Base-by-base conservation (phyloP, 1,140 invertebrate species). In the Parasteatoda tepidariorum region DNA sequence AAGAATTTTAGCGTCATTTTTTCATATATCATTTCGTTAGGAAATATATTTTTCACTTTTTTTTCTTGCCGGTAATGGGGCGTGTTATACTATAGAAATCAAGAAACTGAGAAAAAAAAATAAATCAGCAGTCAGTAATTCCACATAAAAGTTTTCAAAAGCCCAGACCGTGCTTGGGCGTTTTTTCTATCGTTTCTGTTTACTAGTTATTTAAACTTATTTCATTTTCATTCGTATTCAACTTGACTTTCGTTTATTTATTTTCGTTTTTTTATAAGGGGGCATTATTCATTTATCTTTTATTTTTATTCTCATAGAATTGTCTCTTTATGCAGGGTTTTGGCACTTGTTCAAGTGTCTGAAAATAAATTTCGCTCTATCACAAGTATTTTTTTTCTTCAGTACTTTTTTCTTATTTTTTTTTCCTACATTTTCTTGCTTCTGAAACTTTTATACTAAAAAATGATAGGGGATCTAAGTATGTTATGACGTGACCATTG, bases 11-110 rank as follows among this genome's bases (percentile, higher is more conserved):
- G 24, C 68, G 57, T 71, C 26, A 71, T 48, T 71, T 71, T 71
- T 71, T 71, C 33, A 61, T 61, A 74, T 57, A 74, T 74, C 30
- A 74, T 61, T 61, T 33, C 55, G 28, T 48, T 38, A 22, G 3
- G 18, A 22, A n/a, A 30, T 61, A 61, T 61, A 34, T 55, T 61
- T 55, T 55, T 71, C 18, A 33, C 26, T n/a, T 48, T 18, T 74
- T 74, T 61, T 61, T 38, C 55, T 61, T 18, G 38, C 13, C 28
- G 74, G 59, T 76, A 76, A 76, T 76, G 74, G 74, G 26, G 74
- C 74, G 61, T 76, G 74, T 64, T 64, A 38, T 59, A 26, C 59
- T 76, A 76, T 76, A 76, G 74, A 76, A 76, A 76, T 76, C 74
- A 64, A 64, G 59, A 31, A 64, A 33, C 2, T 28, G 28, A 59